Percentiles rank a stretch among this genome's conserved stretches.
Conservation (phyloP, 2,888 invertebrate species). For the Liopterus haemorrhoidalis region DNA sequence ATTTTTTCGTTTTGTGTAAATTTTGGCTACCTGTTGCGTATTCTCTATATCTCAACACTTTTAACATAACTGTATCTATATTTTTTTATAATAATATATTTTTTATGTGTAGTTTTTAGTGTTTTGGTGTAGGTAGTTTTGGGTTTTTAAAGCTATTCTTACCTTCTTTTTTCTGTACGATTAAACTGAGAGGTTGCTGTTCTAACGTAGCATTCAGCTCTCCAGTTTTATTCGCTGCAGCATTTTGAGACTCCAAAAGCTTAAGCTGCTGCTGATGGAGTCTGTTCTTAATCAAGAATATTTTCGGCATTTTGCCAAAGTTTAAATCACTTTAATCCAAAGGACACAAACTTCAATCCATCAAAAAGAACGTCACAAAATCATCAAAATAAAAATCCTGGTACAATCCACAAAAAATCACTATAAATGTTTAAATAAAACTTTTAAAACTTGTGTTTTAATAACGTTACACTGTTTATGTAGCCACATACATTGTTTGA, state of each 20-base stretch:
- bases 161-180: conserved; percentile 49
- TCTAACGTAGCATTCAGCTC: conserved; percentile 48
- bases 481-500: too few species aligned
- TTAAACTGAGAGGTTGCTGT: conserved; percentile 56
- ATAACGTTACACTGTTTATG: too few species aligned
- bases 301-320: conserved; percentile 72
- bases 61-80: background rate
- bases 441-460: too few species aligned
- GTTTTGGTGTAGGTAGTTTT: background rate
- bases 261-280: conserved; percentile 86
- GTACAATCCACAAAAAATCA: too few species aligned
- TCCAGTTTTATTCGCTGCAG: conserved; percentile 56
- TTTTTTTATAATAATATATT: background rate
- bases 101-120: background rate
- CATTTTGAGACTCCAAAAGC: conserved; percentile 76
- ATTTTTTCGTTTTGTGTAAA: too few species aligned
- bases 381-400: too few species aligned
- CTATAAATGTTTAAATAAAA: too few species aligned
- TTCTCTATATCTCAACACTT: too few species aligned
- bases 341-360: conserved; percentile 21
- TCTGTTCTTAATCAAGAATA: conserved; percentile 85
- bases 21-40: too few species aligned
- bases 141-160: conserved; percentile 30
- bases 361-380: too few species aligned
- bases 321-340: conserved; percentile 14